A percentile compares a stretch with the other conserved stretches of the same genome.
Evolutionary conservation across 1,140 invertebrate genomes (phyloP).

Genomic region (Danaus melanippus): DNA sequence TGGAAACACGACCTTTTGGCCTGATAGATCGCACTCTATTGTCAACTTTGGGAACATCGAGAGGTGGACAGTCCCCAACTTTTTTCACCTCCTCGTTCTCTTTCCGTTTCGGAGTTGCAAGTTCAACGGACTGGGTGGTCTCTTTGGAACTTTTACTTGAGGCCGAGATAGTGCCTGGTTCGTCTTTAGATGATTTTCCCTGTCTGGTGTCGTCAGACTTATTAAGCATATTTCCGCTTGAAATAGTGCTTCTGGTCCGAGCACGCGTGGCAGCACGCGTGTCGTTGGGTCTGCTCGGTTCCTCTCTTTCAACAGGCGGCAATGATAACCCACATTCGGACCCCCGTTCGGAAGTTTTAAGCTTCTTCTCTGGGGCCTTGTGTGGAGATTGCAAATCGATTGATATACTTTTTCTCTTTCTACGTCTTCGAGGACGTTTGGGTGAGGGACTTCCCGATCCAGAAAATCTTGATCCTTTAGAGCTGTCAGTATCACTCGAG

Average conservation of each 20-base stretch:
- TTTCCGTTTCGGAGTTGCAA: conserved; percentile 80
- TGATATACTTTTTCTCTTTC: conserved; percentile 54
- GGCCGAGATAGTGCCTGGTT: conserved; percentile 38
- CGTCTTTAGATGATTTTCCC: conserved; percentile 75
- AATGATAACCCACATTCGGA: conserved; percentile 81
- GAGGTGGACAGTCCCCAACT: conserved; percentile 18
- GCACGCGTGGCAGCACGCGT: conserved; percentile 71
- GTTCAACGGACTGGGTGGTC: conserved; percentile 72
- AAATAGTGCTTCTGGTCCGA: conserved; percentile 77
- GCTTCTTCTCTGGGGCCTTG: conserved; percentile 86
- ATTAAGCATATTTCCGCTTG: conserved; percentile 76
- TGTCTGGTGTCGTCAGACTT: conserved; percentile 69
- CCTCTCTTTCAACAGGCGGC: conserved; percentile 81
- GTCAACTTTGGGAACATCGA: conserved; percentile 27
- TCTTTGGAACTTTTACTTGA: conserved; percentile 69
- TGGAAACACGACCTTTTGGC: conserved; percentile 26
- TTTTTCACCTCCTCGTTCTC: conserved; percentile 76
- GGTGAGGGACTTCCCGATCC: conserved; percentile 53
- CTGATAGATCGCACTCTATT: conserved; percentile 28
- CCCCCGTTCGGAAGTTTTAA: conserved; percentile 88
- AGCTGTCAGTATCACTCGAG: conserved; percentile 68
- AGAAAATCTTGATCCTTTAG: conserved; percentile 55
- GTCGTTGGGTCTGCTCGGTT: conserved; percentile 75
- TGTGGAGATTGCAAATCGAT: conserved; percentile 64
- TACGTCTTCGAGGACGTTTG: conserved; percentile 50